These are phyloP conservation scores for Antennarius maculatus DNA, from an alignment of 2,797 vertebrate genomes.

Conservation along the genomic window DNA sequence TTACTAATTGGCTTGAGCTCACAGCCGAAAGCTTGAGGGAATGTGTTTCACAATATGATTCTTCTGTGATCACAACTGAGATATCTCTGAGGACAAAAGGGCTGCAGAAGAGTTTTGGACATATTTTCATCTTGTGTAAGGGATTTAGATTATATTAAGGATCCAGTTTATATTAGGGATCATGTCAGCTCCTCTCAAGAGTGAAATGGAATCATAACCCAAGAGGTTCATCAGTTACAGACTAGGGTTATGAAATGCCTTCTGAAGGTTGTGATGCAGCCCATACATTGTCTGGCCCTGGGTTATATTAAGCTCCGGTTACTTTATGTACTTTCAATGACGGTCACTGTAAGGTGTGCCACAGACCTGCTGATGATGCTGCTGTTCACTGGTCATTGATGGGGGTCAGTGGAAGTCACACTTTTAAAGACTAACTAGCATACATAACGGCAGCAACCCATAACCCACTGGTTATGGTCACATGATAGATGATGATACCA, in stretches of 20 bases:
- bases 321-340: background rate
- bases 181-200: slow-evolving; percentile 6
- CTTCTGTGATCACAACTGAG: slow-evolving; percentile 17
- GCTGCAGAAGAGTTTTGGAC: background rate
- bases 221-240: slow-evolving; percentile 12
- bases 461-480: too few species aligned
- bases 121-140: background rate
- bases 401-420: too few species aligned
- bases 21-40: slow-evolving; percentile 33
- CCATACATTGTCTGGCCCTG: slow-evolving; percentile 31
- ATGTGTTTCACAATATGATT: slow-evolving; percentile 25
- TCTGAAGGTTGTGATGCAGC: slow-evolving; percentile 41
- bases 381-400: too few species aligned
- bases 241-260: slow-evolving; percentile 18
- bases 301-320: slow-evolving; percentile 31
- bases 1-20: slow-evolving; percentile 39
- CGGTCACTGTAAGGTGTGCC: background rate
- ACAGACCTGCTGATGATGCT: too few species aligned
- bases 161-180: too few species aligned
- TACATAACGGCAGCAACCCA: too few species aligned
- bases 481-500: too few species aligned
- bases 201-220: slow-evolving; percentile 35
- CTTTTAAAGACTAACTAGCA: too few species aligned
- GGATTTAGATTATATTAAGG: too few species aligned
- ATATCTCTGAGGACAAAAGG: slow-evolving; percentile 1